Evolutionary conservation across 2,113 vertebrate genomes (phyloP).

Genomic region (Neoarius graeffei): DNA sequence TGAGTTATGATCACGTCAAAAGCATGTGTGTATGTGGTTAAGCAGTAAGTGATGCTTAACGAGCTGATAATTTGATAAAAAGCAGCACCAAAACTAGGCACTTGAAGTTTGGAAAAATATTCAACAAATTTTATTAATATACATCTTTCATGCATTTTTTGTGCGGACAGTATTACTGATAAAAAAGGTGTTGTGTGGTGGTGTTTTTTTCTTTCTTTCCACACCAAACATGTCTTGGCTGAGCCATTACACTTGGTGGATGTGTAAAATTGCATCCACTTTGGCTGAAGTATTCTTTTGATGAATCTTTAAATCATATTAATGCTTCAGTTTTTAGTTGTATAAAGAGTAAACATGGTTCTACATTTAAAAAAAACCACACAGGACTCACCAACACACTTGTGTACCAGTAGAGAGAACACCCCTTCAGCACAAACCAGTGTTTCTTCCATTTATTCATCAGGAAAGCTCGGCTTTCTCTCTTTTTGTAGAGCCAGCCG

Average conservation of each 20-base stretch:
- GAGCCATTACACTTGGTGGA: neutral
- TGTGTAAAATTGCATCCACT: neutral
- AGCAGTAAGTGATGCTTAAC: neutral
- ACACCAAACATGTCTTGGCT: neutral
- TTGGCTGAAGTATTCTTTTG: neutral
- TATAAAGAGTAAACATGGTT: neutral
- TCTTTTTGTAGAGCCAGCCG: constrained; percentile 89
- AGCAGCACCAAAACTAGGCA: neutral
- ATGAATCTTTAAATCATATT: neutral
- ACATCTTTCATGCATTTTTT: neutral
- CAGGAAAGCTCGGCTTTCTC: constrained; percentile 81
- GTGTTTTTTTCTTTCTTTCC: neutral
- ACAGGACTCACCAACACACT: constrained; percentile 77
- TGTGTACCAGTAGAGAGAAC: constrained; percentile 85
- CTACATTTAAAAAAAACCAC: neutral
- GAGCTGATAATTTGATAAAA: neutral
- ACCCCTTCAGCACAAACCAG: constrained; percentile 88
- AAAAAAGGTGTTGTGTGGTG: neutral
- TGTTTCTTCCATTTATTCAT: constrained; percentile 88
- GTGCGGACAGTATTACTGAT: no score
- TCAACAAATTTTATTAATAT: neutral
- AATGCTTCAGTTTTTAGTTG: neutral
- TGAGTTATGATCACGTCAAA: no score
- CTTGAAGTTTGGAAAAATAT: neutral
- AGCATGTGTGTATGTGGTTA: neutral